These are phyloP conservation scores for Drosophila paramelanica DNA, from an alignment of 2,888 invertebrate genomes.

Conservation along the genomic window DNA sequence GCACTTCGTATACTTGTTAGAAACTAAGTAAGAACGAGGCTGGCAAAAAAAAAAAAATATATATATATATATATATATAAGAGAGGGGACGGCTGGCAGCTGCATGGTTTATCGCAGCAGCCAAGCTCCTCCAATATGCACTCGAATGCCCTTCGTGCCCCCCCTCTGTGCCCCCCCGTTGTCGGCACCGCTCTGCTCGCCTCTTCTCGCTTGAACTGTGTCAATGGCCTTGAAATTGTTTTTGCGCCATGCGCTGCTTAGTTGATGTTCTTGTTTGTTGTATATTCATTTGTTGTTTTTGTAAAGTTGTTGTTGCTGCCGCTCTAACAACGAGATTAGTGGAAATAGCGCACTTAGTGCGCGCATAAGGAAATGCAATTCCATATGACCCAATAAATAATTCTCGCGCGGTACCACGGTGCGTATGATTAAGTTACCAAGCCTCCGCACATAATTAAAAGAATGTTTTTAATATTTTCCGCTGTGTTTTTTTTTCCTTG, in stretches of 20 bases:
- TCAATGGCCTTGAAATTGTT: conserved; percentile 81
- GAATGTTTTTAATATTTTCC: neutral
- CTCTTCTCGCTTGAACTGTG: conserved; percentile 72
- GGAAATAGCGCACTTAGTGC: conserved; percentile 49
- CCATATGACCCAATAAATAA: conserved; percentile 29
- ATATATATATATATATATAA: too few relatives aligned
- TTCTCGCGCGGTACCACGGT: conserved; percentile 31
- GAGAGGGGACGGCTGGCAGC: conserved; percentile 26
- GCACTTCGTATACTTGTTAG: conserved; percentile 67
- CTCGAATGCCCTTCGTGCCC: conserved; percentile 65
- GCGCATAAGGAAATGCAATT: conserved; percentile 64
- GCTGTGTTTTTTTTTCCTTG: too few relatives aligned
- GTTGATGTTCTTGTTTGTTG: conserved; percentile 55
- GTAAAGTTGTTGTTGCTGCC: conserved; percentile 21
- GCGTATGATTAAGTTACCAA: conserved; percentile 53
- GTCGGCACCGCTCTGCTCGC: conserved; percentile 8
- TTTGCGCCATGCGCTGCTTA: conserved; percentile 68
- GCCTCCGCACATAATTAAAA: neutral
- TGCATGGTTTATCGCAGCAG: conserved; percentile 74
- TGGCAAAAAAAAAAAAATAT: conserved; percentile 8
- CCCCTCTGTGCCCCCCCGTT: neutral
- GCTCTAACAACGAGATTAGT: conserved; percentile 55
- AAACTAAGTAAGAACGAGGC: conserved; percentile 47
- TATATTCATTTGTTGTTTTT: conserved; percentile 25
- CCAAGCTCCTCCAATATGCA: conserved; percentile 64